These are phyloP conservation scores for Euzophera pinguis DNA, from an alignment of 2,888 invertebrate species.

Conservation along the genomic window DNA sequence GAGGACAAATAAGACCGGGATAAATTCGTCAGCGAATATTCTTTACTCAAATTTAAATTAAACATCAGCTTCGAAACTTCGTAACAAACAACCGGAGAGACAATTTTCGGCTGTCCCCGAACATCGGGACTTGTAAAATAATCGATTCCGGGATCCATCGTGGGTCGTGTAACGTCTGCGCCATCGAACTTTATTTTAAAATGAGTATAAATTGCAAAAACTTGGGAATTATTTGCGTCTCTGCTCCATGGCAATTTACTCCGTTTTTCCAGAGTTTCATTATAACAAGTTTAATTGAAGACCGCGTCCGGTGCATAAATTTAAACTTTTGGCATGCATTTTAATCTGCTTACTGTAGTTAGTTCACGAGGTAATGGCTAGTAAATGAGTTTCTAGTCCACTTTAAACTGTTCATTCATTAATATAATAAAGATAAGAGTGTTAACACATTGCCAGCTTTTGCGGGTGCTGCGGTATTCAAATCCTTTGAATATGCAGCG, in stretches of 20 bases:
- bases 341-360: slow-evolving; percentile 70
- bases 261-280: slow-evolving; percentile 69
- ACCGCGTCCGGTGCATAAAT: slow-evolving; percentile 72
- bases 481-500: slow-evolving; percentile 16
- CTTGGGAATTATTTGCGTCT: slow-evolving; percentile 68
- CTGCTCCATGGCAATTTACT: slow-evolving; percentile 57
- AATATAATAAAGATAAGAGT: slow-evolving; percentile 32
- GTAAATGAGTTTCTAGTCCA: slow-evolving; percentile 59
- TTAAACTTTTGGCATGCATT: slow-evolving; percentile 73
- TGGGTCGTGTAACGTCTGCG: slow-evolving; percentile 46
- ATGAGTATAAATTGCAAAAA: slow-evolving; percentile 71
- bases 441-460: slow-evolving; percentile 18
- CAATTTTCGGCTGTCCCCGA: slow-evolving; percentile 28
- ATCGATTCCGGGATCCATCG: slow-evolving; percentile 40
- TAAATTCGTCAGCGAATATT: slow-evolving; percentile 15
- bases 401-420: slow-evolving; percentile 45
- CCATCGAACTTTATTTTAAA: slow-evolving; percentile 60
- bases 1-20: not conserved
- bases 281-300: slow-evolving; percentile 76
- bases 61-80: slow-evolving; percentile 21
- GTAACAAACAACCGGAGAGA: slow-evolving; percentile 25
- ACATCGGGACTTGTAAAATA: slow-evolving; percentile 40
- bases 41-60: slow-evolving; percentile 19
- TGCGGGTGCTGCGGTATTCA: slow-evolving; percentile 16
- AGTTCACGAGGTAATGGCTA: slow-evolving; percentile 52